phyloP scores from a whole-genome alignment of 2,797 vertebrate species.

The Cryptoprocta ferox region DNA sequence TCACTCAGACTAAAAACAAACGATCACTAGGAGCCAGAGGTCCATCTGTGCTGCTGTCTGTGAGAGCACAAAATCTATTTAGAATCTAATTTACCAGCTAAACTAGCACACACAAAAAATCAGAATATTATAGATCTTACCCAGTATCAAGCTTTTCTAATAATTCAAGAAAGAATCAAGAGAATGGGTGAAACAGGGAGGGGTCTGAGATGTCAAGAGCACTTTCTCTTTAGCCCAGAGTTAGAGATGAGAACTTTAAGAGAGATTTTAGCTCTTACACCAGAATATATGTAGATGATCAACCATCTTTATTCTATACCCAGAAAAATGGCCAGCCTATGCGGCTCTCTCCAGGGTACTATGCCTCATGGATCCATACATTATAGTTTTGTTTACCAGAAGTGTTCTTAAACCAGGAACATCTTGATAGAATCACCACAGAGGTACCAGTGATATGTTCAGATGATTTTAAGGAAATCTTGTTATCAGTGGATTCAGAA shows the following conservation, averaged over 20 bases:
- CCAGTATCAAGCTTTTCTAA: background rate
- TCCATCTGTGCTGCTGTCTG: rapidly evolving
- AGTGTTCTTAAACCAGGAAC: background rate
- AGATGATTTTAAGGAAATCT: background rate
- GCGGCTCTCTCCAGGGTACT: background rate
- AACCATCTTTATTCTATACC: background rate
- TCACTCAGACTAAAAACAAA: background rate
- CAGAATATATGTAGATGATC: background rate
- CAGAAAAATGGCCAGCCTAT: background rate
- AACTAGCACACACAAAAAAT: background rate
- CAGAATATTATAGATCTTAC: background rate
- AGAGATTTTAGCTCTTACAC: background rate
- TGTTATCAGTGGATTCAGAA: background rate
- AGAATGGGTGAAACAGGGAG: background rate
- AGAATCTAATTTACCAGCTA: background rate
- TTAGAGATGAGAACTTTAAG: background rate
- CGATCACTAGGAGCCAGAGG: background rate
- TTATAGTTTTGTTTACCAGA: background rate
- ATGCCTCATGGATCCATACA: background rate
- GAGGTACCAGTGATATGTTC: background rate
- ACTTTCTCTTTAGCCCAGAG: background rate
- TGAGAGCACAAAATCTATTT: background rate
- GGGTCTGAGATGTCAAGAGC: rapidly evolving
- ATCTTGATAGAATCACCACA: background rate
- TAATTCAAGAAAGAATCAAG: background rate